Percentiles rank a stretch among this genome's conserved stretches.
These are phyloP conservation scores for Grammomys dolichurus DNA, from an alignment of 2,113 vertebrate species.

Conservation along the genomic window DNA sequence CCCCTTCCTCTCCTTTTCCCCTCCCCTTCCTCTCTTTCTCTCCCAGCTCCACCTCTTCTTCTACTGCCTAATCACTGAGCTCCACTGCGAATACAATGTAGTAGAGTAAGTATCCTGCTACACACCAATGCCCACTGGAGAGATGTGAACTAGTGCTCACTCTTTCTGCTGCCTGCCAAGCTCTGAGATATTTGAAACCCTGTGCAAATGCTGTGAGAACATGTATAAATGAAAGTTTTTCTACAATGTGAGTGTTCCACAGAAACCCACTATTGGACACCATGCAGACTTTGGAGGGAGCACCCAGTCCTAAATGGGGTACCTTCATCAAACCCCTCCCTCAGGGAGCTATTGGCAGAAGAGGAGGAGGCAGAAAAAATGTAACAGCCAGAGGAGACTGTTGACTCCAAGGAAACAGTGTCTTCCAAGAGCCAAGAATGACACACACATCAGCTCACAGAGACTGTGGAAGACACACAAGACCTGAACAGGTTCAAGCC, in stretches of 20 bases:
- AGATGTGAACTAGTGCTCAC: neutral
- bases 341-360: neutral
- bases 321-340: neutral
- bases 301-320: neutral
- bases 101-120: too few relatives aligned
- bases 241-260: neutral
- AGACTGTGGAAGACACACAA: neutral
- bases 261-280: neutral
- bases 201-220: neutral
- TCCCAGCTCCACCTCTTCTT: too few relatives aligned
- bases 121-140: too few relatives aligned
- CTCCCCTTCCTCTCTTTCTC: too few relatives aligned
- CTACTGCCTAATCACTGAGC: too few relatives aligned
- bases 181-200: neutral
- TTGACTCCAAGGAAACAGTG: neutral
- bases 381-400: neutral
- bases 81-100: too few relatives aligned
- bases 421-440: neutral
- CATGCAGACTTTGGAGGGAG: neutral
- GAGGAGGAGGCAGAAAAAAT: neutral
- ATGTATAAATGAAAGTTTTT: conserved; percentile 3
- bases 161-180: neutral
- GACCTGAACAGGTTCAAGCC: neutral
- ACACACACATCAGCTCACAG: neutral
- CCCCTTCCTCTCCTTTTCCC: too few relatives aligned